Conservation (phyloP, 2,888 invertebrate genomes). For the Physocephala rufipes region DNA sequence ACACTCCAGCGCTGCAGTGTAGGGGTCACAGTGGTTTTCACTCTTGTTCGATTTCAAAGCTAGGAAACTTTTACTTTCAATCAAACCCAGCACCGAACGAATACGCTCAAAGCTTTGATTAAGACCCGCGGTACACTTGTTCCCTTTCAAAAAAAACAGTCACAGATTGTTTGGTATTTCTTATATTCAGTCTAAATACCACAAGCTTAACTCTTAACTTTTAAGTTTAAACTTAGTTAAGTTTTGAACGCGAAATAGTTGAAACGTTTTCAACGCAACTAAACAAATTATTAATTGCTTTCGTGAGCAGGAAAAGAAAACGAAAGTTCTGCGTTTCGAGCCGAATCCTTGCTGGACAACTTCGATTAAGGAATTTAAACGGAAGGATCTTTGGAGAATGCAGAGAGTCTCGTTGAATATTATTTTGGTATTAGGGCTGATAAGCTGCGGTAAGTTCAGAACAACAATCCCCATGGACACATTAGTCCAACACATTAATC, state of each 20-base stretch:
- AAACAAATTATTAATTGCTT: slow-evolving; percentile 11
- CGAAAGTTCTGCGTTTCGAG: slow-evolving; percentile 28
- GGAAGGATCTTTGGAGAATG: slow-evolving; percentile 41
- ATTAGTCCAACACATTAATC: too few species aligned
- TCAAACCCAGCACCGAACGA: slow-evolving; percentile 44
- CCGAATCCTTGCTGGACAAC: slow-evolving; percentile 38
- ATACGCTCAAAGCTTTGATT: slow-evolving; percentile 41
- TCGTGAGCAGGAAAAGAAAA: slow-evolving; percentile 13
- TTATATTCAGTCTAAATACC: slow-evolving; percentile 35
- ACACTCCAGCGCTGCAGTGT: too few species aligned
- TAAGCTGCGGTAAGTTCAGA: slow-evolving; percentile 53
- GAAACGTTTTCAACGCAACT: slow-evolving; percentile 51
- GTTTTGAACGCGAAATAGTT: slow-evolving; percentile 54
- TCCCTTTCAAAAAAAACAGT: not conserved
- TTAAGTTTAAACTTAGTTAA: slow-evolving; percentile 58
- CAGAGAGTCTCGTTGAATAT: slow-evolving; percentile 48
- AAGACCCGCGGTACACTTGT: not conserved
- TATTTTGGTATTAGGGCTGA: slow-evolving; percentile 51
- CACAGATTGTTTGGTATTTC: slow-evolving; percentile 47
- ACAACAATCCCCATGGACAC: too few species aligned
- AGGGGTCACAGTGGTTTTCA: slow-evolving; percentile 48
- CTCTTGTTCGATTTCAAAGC: slow-evolving; percentile 46
- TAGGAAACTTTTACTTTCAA: slow-evolving; percentile 57
- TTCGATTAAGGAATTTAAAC: not conserved
- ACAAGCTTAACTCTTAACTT: slow-evolving; percentile 50